Percentiles rank a stretch among this genome's conserved stretches.
phyloP scores from a whole-genome alignment of 2,113 vertebrate species.

The Stigmatopora nigra region DNA sequence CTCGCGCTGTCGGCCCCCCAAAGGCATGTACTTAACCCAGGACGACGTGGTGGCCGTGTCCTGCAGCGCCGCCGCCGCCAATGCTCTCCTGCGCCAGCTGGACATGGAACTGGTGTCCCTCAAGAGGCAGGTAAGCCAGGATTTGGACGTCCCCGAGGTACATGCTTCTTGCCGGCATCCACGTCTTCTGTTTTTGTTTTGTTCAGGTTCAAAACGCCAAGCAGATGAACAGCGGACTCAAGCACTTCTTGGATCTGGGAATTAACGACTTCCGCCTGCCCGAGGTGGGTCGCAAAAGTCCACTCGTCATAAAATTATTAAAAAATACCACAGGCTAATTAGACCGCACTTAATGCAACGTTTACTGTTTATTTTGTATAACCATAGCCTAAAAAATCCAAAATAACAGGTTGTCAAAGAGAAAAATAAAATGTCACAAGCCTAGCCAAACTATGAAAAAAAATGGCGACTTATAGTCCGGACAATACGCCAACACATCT shows the following conservation, averaged over 20 bases:
- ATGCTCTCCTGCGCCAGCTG: slow-evolving; percentile 89
- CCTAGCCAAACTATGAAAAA: too few species aligned
- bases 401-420: too few species aligned
- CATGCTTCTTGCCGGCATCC: not conserved
- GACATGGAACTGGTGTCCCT: slow-evolving; percentile 97
- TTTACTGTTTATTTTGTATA: too few species aligned
- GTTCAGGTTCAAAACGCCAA: slow-evolving; percentile 97
- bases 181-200: not conserved
- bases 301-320: too few species aligned
- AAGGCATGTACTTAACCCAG: slow-evolving; percentile 97
- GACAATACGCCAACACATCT: not conserved
- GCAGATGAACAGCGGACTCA: slow-evolving; percentile 96
- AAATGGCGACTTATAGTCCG: too few species aligned
- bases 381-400: too few species aligned
- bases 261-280: slow-evolving; percentile 87
- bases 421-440: too few species aligned
- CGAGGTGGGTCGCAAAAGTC: slow-evolving; percentile 70
- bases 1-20: slow-evolving; percentile 90
- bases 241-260: slow-evolving; percentile 89
- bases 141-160: too few species aligned
- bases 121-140: slow-evolving; percentile 86
- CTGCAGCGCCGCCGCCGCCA: slow-evolving; percentile 88
- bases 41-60: slow-evolving; percentile 95
- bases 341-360: too few species aligned
- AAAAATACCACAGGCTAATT: too few species aligned